Base-by-base conservation (phyloP, 2,888 invertebrate species). In the Oligia latruncula region DNA sequence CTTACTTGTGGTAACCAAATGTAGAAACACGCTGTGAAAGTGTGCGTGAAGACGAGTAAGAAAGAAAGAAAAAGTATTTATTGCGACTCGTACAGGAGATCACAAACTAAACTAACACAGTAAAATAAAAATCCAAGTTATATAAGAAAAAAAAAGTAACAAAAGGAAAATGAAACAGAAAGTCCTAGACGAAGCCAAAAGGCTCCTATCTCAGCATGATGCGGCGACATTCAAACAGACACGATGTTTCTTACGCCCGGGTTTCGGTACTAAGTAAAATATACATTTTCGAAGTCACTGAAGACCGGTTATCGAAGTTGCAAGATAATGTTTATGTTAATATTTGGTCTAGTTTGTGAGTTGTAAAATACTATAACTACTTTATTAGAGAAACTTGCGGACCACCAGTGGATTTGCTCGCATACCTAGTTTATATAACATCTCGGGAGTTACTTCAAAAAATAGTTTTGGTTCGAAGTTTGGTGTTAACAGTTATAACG, bases 211-310 rank as follows among this genome's bases (percentile, higher is more conserved):
- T 29, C 29, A 29, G 29, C 29, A 29, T 29, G 29, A 29, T 29
- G 29, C 29, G 1, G 29, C 29, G 29, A 29, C 1, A 29, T 29
- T 29, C 29, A 29, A 29, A 29, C 29, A 29, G 29, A 29, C 29
- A 29, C 35, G 43, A 55, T 29, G 1, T 67, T 11, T 23, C 40
- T 17, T 65, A 13, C 8, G 13, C 49, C n/a, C 17, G 6, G 62
- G 6, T 60, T 68, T n/a, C 29, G n/a, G 76, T 89, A 91, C 90
- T 85, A 89, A 46, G 1, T 11, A 13, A 13, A 46, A 46, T 13
- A 46, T 71, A 55, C 58, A 78, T 88, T 89, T 85, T 76, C 83
- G 82, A 88, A 78, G 40, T 77, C 75, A 83, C 64, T 23, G 40
- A 66, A 66, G n/a, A 84, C 84, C 65, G 76, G 78, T 81, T 76